These are phyloP conservation scores for Hyphantria cunea DNA, from an alignment of 1,140 invertebrate species.

Conservation along the genomic window DNA sequence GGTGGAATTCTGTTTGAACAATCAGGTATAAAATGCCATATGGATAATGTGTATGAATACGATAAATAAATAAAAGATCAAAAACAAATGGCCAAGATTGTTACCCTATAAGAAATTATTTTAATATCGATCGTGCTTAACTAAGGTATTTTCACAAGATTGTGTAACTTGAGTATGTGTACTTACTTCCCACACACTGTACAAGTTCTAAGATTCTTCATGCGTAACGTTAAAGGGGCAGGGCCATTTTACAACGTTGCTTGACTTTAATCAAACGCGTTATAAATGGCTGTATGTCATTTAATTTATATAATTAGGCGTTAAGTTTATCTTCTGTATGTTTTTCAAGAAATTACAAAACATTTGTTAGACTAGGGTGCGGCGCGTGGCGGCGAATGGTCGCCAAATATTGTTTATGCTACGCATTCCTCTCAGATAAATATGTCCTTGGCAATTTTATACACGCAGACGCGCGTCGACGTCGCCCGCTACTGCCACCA, in stretches of 20 bases:
- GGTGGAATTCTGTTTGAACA: no score
- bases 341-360: background rate
- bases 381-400: conserved; percentile 41
- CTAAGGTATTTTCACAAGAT: conserved; percentile 63
- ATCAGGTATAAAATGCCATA: no score
- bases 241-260: conserved; percentile 68
- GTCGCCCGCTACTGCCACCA: conserved; percentile 18
- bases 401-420: conserved; percentile 69
- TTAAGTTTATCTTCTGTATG: background rate
- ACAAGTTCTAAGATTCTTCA: conserved; percentile 45
- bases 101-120: conserved; percentile 12
- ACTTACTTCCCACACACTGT: conserved; percentile 75
- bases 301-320: conserved; percentile 11
- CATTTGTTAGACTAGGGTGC: conserved; percentile 42
- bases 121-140: conserved; percentile 47
- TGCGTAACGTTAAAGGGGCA: conserved; percentile 72
- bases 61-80: no score
- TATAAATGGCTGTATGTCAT: conserved; percentile 36
- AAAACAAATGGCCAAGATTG: no score
- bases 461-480: conserved; percentile 50
- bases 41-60: no score
- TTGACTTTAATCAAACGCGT: conserved; percentile 46
- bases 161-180: conserved; percentile 76
- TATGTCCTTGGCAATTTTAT: conserved; percentile 73
- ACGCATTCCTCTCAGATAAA: conserved; percentile 73